Conservation (phyloP, 2,797 vertebrate species). For the Lindbergichthys nudifrons region DNA sequence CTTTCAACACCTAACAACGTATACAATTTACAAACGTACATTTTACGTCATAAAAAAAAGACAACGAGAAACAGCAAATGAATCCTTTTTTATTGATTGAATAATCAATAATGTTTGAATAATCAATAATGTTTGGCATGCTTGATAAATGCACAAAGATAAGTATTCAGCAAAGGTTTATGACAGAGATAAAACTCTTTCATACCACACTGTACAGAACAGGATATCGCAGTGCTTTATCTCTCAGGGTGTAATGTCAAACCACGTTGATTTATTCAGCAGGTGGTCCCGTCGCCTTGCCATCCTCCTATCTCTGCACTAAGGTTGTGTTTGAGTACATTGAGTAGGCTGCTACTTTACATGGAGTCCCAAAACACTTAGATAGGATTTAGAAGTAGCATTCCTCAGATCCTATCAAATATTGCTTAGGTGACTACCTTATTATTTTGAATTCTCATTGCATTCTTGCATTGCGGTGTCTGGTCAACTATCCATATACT, state of each 20-base stretch:
- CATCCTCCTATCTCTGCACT: slow-evolving; percentile 21
- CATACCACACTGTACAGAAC: slow-evolving; percentile 4
- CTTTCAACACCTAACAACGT: background rate
- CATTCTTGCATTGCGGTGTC: background rate
- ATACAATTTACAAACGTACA: background rate
- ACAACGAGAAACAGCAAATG: background rate
- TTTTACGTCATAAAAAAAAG: background rate
- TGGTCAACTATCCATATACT: background rate
- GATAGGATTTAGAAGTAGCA: background rate
- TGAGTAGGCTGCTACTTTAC: background rate
- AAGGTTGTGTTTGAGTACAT: slow-evolving; percentile 30
- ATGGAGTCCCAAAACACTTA: slow-evolving; percentile 3
- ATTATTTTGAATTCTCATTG: background rate
- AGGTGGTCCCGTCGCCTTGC: slow-evolving; percentile 39
- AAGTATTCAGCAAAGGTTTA: background rate
- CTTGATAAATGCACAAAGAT: background rate
- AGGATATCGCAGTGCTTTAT: slow-evolving; percentile 18
- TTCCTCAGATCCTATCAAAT: background rate
- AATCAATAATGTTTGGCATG: background rate
- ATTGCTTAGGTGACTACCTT: background rate
- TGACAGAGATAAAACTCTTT: background rate
- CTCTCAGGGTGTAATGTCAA: slow-evolving; percentile 59
- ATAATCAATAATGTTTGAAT: background rate
- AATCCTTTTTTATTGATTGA: background rate
- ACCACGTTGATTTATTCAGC: slow-evolving; percentile 71